A percentile compares a stretch with the other conserved stretches of the same genome.
Evolutionary conservation across 2,888 invertebrate genomes (phyloP).

Genomic region (Oxyteleia sp.): DNA sequence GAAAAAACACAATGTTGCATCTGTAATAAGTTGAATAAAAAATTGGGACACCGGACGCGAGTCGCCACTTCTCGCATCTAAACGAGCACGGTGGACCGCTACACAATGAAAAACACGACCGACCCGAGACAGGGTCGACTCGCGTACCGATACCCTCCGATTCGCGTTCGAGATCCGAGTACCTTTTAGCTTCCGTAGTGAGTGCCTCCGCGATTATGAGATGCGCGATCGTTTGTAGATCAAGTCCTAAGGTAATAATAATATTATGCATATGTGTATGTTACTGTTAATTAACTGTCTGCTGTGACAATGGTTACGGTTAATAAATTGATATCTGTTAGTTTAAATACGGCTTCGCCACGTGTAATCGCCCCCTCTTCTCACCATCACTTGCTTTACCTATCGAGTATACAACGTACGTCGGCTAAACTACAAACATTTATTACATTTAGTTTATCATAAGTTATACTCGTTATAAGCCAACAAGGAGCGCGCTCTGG

Average conservation of each 20-base stretch:
- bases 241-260: slow-evolving; percentile 81
- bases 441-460: slow-evolving; percentile 86
- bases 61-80: slow-evolving; percentile 37
- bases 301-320: slow-evolving; percentile 84
- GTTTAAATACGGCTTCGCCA: slow-evolving; percentile 85
- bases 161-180: slow-evolving; percentile 86
- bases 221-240: slow-evolving; percentile 76
- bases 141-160: slow-evolving; percentile 83
- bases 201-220: slow-evolving; percentile 86
- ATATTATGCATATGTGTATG: slow-evolving; percentile 77
- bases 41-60: slow-evolving; percentile 78
- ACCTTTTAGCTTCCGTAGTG: slow-evolving; percentile 83
- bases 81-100: slow-evolving; percentile 12
- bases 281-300: slow-evolving; percentile 81
- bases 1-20: slow-evolving; percentile 87
- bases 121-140: slow-evolving; percentile 45
- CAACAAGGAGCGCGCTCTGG: slow-evolving; percentile 67
- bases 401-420: slow-evolving; percentile 86
- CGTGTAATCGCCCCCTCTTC: slow-evolving; percentile 75
- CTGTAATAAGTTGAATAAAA: slow-evolving; percentile 85
- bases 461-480: slow-evolving; percentile 82
- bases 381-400: slow-evolving; percentile 72
- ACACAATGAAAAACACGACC: slow-evolving; percentile 2
- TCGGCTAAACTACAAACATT: slow-evolving; percentile 87
- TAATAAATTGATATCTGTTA: slow-evolving; percentile 86